These are phyloP conservation scores for Limonius californicus DNA, from an alignment of 1,140 invertebrate species.

Conservation along the genomic window DNA sequence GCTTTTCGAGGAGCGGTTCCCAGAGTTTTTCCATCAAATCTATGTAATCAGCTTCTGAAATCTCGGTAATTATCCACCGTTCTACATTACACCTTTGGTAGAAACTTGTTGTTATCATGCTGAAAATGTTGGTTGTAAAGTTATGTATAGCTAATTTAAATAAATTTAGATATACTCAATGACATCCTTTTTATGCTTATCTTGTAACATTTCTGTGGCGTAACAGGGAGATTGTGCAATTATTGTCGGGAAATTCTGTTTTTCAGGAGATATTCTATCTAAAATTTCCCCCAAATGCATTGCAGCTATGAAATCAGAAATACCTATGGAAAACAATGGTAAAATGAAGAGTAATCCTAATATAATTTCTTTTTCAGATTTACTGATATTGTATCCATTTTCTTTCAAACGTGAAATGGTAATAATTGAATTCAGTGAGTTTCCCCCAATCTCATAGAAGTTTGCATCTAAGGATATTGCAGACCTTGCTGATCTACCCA, in stretches of 20 bases:
- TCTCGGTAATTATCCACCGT: conserved; percentile 64
- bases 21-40: conserved; percentile 64
- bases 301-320: conserved; percentile 72
- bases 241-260: conserved; percentile 30
- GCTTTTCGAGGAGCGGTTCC: conserved; percentile 61
- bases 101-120: conserved; percentile 78
- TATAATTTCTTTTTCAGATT: too few species aligned
- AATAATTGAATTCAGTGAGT: conserved; percentile 80
- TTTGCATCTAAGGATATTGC: conserved; percentile 60
- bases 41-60: conserved; percentile 61
- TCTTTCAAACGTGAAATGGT: conserved; percentile 74
- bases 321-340: too few species aligned
- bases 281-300: conserved; percentile 65
- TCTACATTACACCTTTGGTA: conserved; percentile 80
- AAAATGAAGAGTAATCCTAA: too few species aligned
- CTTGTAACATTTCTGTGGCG: conserved; percentile 54
- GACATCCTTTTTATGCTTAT: conserved; percentile 60
- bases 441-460: conserved; percentile 81
- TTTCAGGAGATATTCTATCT: conserved; percentile 51
- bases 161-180: conserved; percentile 49
- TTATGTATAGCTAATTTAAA: too few species aligned
- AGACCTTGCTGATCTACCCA: conserved; percentile 58
- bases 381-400: conserved; percentile 71
- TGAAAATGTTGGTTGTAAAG: too few species aligned
- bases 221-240: conserved; percentile 45